phyloP scores from a whole-genome alignment of 2,888 invertebrate species.

The Cistogaster globosa region DNA sequence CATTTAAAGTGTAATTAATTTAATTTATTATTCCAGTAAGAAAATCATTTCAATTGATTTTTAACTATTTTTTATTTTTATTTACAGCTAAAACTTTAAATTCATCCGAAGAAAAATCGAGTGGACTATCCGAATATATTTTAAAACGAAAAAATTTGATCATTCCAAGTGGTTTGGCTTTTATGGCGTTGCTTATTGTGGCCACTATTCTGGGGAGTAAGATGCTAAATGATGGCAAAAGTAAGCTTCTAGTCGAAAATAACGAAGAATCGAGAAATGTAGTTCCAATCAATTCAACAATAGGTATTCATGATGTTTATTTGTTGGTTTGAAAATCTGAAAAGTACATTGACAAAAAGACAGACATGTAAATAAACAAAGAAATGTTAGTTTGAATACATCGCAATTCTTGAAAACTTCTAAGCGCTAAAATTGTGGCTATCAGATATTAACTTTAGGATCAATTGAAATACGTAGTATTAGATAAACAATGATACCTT shows the following conservation, averaged over 20 bases:
- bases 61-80: conserved; percentile 38
- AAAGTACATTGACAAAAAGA: too few relatives aligned
- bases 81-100: conserved; percentile 73
- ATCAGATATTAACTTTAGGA: too few relatives aligned
- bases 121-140: conserved; percentile 68
- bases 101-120: conserved; percentile 48
- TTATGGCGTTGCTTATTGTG: conserved; percentile 68
- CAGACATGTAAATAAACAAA: too few relatives aligned
- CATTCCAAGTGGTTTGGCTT: conserved; percentile 70
- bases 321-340: too few relatives aligned
- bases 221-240: conserved; percentile 73
- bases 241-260: conserved; percentile 80
- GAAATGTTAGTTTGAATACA: too few relatives aligned
- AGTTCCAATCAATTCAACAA: conserved; percentile 83
- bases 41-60: conserved; percentile 15
- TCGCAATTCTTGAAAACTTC: too few relatives aligned
- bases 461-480: too few relatives aligned
- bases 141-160: conserved; percentile 73
- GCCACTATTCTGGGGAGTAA: conserved; percentile 74
- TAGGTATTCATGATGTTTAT: conserved; percentile 79
- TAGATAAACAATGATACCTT: too few relatives aligned
- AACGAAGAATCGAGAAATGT: conserved; percentile 82
- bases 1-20: too few relatives aligned
- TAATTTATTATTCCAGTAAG: too few relatives aligned
- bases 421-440: too few relatives aligned